Conservation (phyloP, 1,140 invertebrate genomes). For the Cotesia glomerata region DNA sequence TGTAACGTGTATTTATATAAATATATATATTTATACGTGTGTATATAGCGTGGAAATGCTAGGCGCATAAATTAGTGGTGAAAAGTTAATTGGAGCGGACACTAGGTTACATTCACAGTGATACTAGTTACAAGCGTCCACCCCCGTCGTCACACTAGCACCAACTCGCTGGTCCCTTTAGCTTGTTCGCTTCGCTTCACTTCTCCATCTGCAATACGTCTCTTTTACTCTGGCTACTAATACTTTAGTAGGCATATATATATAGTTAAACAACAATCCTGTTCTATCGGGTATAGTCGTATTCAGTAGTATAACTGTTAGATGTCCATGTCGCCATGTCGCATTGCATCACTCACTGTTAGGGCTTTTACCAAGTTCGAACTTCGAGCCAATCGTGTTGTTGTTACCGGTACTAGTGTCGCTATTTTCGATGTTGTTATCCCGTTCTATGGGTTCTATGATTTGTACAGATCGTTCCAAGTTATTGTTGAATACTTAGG, state of each 20-base stretch:
- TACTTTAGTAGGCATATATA: too few relatives aligned
- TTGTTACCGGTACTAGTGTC: too few relatives aligned
- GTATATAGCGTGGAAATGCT: constrained; percentile 24
- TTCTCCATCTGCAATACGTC: constrained; percentile 23
- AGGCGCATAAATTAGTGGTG: constrained; percentile 54
- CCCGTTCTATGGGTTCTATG: too few relatives aligned
- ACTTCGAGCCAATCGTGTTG: too few relatives aligned
- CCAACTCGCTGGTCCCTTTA: background rate
- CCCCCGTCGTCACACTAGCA: constrained; percentile 6
- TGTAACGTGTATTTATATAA: background rate
- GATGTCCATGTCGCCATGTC: background rate
- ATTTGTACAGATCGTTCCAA: too few relatives aligned
- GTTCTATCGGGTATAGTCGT: too few relatives aligned
- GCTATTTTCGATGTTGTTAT: too few relatives aligned
- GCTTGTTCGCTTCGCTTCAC: background rate
- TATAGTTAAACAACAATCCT: too few relatives aligned
- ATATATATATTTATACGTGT: constrained; percentile 28
- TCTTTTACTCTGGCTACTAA: background rate
- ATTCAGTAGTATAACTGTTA: too few relatives aligned
- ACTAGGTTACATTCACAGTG: constrained; percentile 45
- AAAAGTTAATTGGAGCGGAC: constrained; percentile 57
- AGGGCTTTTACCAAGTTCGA: too few relatives aligned
- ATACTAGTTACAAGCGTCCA: constrained; percentile 47
- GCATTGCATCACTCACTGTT: background rate
- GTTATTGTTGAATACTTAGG: too few relatives aligned